A percentile compares a stretch with the other conserved stretches of the same genome.
phyloP scores from a whole-genome alignment of 2,888 invertebrate species.

The Drosophila kokeensis region DNA sequence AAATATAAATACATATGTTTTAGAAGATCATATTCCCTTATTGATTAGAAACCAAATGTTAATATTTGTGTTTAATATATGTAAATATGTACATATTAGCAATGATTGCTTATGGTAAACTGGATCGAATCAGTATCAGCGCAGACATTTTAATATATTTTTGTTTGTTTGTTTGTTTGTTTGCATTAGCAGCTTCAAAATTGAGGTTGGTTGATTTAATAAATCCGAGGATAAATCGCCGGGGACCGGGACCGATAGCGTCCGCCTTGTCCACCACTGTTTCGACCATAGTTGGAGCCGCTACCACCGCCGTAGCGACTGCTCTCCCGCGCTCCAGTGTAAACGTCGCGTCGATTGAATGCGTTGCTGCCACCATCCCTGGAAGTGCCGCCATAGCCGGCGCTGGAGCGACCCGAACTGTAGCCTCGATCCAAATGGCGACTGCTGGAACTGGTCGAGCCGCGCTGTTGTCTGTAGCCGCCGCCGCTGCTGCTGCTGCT shows the following conservation, averaged over 20 bases:
- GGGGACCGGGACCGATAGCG: constrained; percentile 84
- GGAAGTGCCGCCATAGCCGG: constrained; percentile 63
- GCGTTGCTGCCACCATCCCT: constrained; percentile 83
- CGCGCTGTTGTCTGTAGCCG: constrained; percentile 86
- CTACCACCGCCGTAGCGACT: constrained; percentile 84
- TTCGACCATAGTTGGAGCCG: constrained; percentile 85
- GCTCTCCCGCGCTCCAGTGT: constrained; percentile 75
- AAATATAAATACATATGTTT: constrained; percentile 42
- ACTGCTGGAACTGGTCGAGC: constrained; percentile 82
- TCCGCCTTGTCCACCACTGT: constrained; percentile 83
- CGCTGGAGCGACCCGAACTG: constrained; percentile 83
- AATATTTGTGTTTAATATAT: constrained; percentile 41
- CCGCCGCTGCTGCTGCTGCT: constrained; percentile 81
- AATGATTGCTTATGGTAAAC: constrained; percentile 51
- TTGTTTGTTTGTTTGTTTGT: constrained; percentile 24
- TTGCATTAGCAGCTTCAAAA: constrained; percentile 37
- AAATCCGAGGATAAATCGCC: constrained; percentile 79
- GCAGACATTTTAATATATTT: constrained; percentile 25
- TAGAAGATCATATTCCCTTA: constrained; percentile 49
- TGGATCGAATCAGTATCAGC: constrained; percentile 44
- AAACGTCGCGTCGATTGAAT: constrained; percentile 79
- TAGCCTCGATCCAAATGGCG: constrained; percentile 77
- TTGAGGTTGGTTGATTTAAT: constrained; percentile 32
- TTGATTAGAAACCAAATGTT: constrained; percentile 41
- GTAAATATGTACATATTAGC: constrained; percentile 53